phyloP scores from a whole-genome alignment of 1,140 invertebrate species.

The Calephelis virginiensis region DNA sequence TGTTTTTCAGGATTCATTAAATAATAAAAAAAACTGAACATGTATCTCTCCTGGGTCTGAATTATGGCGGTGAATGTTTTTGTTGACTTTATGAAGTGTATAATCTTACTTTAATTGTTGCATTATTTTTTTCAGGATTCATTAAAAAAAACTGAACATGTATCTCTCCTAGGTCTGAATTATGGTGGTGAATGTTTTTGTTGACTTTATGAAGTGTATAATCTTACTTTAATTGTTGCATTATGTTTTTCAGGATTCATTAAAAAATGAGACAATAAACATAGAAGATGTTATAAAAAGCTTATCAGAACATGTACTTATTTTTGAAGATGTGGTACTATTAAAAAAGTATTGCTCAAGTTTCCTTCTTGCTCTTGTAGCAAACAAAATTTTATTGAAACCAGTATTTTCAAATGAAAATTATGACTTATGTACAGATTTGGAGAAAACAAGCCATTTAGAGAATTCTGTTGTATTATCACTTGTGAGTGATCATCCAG shows the following conservation, averaged over 20 bases:
- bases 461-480: slow-evolving; percentile 58
- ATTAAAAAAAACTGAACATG: no score
- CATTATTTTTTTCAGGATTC: no score
- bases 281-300: slow-evolving; percentile 44
- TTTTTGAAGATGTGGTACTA: slow-evolving; percentile 55
- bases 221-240: no score
- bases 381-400: slow-evolving; percentile 55
- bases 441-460: slow-evolving; percentile 59
- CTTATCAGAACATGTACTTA: slow-evolving; percentile 55
- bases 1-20: no score
- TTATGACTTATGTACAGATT: slow-evolving; percentile 51
- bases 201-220: neutral
- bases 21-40: no score
- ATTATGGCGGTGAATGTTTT: no score
- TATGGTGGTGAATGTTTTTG: neutral
- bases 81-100: no score
- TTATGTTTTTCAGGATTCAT: slow-evolving; percentile 38
- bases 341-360: slow-evolving; percentile 61
- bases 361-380: slow-evolving; percentile 56
- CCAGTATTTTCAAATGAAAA: slow-evolving; percentile 51
- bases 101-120: no score
- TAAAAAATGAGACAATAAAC: slow-evolving; percentile 35
- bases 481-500: slow-evolving; percentile 63
- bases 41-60: no score
- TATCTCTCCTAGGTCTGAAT: no score